phyloP scores from a whole-genome alignment of 1,140 invertebrate species.

The Formica selysi region DNA sequence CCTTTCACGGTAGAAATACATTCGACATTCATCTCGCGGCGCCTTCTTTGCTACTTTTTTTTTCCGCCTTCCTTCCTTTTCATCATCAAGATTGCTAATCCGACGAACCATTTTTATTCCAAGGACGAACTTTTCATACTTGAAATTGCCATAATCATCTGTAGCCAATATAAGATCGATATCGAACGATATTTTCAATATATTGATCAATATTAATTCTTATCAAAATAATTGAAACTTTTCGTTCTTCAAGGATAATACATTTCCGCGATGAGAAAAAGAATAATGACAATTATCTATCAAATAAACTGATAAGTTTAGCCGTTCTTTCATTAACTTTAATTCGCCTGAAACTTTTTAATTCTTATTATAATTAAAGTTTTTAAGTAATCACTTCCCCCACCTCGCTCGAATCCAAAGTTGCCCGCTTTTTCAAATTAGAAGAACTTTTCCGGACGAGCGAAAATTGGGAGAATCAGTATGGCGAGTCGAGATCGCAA shows the following conservation, averaged over 20 bases:
- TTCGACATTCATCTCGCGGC: constrained; percentile 58
- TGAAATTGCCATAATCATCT: background rate
- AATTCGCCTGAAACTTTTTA: constrained; percentile 50
- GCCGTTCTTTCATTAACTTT: constrained; percentile 36
- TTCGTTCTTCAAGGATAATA: background rate
- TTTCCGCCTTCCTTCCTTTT: background rate
- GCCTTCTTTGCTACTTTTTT: background rate
- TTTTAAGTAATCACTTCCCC: constrained; percentile 60
- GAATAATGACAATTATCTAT: background rate
- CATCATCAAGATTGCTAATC: constrained; percentile 54
- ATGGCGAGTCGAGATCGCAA: background rate
- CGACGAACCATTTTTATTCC: background rate
- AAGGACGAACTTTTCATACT: constrained; percentile 4
- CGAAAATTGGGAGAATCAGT: background rate
- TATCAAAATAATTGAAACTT: background rate
- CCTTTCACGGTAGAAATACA: constrained; percentile 54
- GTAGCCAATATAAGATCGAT: background rate
- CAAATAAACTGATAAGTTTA: constrained; percentile 12
- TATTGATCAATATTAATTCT: background rate
- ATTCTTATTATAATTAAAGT: constrained; percentile 65
- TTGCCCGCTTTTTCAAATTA: constrained; percentile 29
- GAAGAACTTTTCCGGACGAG: background rate
- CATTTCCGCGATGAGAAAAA: background rate
- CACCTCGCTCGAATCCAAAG: constrained; percentile 9
- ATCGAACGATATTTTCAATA: background rate